Evolutionary conservation across 2,888 invertebrate genomes (phyloP), one percentile per base, ranked within the genome.

Genomic region (Xestia ashworthii): DNA sequence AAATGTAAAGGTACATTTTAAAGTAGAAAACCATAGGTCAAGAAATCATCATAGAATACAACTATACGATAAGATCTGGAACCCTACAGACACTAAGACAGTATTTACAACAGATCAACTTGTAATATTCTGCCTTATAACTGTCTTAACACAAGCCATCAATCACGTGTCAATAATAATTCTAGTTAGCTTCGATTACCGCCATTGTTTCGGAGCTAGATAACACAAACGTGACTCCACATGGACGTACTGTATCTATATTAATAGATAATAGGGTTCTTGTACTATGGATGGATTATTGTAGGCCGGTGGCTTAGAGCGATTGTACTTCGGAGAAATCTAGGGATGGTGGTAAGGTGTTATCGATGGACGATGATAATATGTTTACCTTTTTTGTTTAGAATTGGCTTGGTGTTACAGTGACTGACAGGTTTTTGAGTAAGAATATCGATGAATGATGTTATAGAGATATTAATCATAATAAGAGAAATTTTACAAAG

Each of bases 181-280:
- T 82, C 76, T 77, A 62, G 62, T 46, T 80, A 70, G 66, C 65
- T 64, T 71, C 79, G 80, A 87, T 87, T 77, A 76, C 66, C 76
- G 65, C 70, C 50, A 82, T 87, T 85, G 81, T 87, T 87, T 65
- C 71, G 55, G 32, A 53, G 44, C 64, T 44, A 78, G 87, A 88
- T 88, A 87, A 78, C 41, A 58, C 53, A 71, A 87, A 87, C 87
- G 87, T 84, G 87, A 87, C 84, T 66, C n/a, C 19, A 38, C 16
- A 70, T 67, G 71, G 46, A 76, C 76, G 71, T 83, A 81, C 32
- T 14, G 55, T 74, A 78, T 85, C 75, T 82, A 73, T 82, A 87
- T 64, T 87, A 77, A 76, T 75, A 65, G 74, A 74, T 74, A 71
- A 62, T 76, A 38, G 38, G 25, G 44, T 75, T 66, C 16, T 38